Percentiles rank a stretch among this genome's conserved stretches.
phyloP scores from a whole-genome alignment of 2,113 vertebrate species.

The Nymphicus hollandicus region DNA sequence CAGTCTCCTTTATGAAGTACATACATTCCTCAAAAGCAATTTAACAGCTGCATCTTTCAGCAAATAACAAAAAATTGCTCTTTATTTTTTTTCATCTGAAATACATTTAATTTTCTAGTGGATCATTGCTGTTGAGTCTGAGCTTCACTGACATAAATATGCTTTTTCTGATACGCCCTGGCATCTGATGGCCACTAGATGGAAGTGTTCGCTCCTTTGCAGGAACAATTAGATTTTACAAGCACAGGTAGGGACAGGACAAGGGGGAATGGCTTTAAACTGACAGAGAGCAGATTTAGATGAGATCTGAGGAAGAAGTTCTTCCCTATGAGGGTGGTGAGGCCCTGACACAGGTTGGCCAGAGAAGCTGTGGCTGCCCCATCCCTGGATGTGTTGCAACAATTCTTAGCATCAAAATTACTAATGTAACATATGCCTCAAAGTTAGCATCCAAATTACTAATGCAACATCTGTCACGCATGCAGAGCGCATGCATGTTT shows the following conservation, averaged over 20 bases:
- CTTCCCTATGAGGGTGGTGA: background rate
- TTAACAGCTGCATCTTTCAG: background rate
- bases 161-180: background rate
- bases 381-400: background rate
- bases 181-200: conserved; percentile 22
- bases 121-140: background rate
- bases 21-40: background rate
- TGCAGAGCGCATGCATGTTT: background rate
- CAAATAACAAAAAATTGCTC: background rate
- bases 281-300: background rate
- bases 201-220: background rate
- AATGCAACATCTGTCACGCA: background rate
- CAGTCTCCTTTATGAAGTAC: background rate
- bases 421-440: background rate
- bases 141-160: accelerated
- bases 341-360: background rate
- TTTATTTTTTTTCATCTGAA: background rate
- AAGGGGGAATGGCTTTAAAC: background rate
- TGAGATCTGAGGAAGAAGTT: background rate
- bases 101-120: background rate
- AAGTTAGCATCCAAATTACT: background rate
- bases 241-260: background rate
- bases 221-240: background rate
- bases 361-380: background rate
- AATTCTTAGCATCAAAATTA: background rate